phyloP scores from a whole-genome alignment of 2,797 vertebrate genomes.

The Odontamblyopus rebecca region DNA sequence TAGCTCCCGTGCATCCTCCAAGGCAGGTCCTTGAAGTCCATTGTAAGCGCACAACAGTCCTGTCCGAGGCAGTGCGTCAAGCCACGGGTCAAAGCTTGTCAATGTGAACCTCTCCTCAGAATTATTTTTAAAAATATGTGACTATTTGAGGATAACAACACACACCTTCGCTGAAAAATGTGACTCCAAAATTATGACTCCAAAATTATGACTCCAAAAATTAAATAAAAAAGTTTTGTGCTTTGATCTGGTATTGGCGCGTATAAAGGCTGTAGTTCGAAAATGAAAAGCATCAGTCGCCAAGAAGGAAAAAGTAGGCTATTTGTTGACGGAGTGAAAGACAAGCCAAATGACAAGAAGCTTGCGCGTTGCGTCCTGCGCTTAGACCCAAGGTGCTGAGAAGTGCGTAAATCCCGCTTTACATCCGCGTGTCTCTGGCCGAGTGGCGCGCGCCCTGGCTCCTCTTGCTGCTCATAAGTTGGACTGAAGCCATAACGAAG shows the following conservation, averaged over 20 bases:
- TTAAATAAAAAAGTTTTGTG: neutral
- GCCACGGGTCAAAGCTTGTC: constrained; percentile 48
- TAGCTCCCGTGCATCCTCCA: constrained; percentile 60
- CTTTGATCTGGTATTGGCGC: neutral
- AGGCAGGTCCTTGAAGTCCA: constrained; percentile 61
- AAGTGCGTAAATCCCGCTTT: constrained; percentile 17
- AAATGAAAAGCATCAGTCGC: neutral
- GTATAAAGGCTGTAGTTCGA: neutral
- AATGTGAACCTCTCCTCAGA: neutral
- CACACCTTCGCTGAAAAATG: neutral
- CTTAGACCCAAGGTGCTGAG: constrained; percentile 16
- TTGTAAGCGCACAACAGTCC: constrained; percentile 46
- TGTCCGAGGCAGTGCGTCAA: constrained; percentile 54
- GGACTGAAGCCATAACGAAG: constrained; percentile 37
- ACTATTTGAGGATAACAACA: neutral
- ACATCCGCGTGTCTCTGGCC: constrained; percentile 14
- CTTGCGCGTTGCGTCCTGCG: constrained; percentile 25
- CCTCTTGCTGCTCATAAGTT: constrained; percentile 37
- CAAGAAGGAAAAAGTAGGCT: neutral
- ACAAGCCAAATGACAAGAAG: constrained; percentile 12
- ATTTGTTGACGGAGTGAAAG: constrained; percentile 11
- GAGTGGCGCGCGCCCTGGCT: constrained; percentile 15
- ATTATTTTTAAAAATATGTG: neutral
- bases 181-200: too few relatives aligned
- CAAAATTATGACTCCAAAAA: neutral